phyloP scores from a whole-genome alignment of 2,113 vertebrate genomes.

The Austrofundulus limnaeus region DNA sequence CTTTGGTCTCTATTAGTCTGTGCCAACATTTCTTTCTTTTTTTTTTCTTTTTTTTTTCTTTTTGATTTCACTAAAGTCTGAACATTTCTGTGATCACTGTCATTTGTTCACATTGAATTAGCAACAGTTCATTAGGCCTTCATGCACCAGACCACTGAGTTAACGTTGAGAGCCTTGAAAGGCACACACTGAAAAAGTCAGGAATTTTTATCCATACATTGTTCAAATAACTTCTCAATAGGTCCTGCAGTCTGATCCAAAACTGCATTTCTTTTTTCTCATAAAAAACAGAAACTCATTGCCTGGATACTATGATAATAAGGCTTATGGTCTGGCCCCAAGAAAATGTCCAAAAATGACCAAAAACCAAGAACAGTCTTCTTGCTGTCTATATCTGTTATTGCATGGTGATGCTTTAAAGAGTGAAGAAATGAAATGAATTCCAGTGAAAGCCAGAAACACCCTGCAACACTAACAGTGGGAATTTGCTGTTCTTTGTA shows the following conservation, averaged over 20 bases:
- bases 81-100: not conserved
- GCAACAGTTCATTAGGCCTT: not conserved
- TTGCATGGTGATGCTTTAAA: not conserved
- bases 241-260: conserved; percentile 4
- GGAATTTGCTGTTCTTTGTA: not conserved
- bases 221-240: conserved; percentile 2
- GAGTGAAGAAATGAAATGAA: not conserved
- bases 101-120: not conserved
- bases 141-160: not conserved
- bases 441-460: not conserved
- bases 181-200: not conserved
- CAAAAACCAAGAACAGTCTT: not conserved
- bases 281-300: conserved; percentile 5
- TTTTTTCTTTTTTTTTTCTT: too few relatives aligned
- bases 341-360: conserved; percentile 15
- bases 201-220: conserved; percentile 2
- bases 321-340: not conserved
- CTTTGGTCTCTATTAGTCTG: conserved; percentile 16
- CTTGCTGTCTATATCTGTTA: not conserved
- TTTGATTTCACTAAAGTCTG: not conserved
- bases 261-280: not conserved
- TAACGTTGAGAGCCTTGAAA: not conserved
- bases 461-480: not conserved
- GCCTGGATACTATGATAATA: conserved; percentile 3
- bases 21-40: not conserved